These are phyloP conservation scores for Myxocyprinus asiaticus DNA, from an alignment of 2,113 vertebrate genomes.

Conservation along the genomic window DNA sequence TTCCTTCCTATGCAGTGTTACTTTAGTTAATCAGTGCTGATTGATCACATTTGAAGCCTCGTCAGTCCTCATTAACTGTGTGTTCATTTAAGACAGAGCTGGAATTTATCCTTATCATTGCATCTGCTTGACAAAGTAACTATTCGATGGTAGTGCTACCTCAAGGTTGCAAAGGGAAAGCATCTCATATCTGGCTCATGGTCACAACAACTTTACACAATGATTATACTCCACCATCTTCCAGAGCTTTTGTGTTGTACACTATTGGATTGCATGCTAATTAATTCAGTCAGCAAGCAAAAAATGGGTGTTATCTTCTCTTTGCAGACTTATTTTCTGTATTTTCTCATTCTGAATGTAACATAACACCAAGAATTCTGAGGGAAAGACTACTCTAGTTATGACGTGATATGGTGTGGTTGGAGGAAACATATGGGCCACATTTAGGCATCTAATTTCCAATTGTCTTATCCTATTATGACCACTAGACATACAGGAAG, in stretches of 20 bases:
- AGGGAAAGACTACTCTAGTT: background rate
- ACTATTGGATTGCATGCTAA: constrained; percentile 63
- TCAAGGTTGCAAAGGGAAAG: constrained; percentile 24
- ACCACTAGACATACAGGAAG: background rate
- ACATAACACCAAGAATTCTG: background rate
- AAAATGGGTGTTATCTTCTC: constrained; percentile 49
- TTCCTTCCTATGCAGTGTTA: constrained; percentile 35
- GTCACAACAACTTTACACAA: background rate
- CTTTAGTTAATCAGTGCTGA: constrained; percentile 47
- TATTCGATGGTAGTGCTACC: constrained; percentile 3
- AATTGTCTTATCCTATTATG: background rate
- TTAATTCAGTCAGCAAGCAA: constrained; percentile 46
- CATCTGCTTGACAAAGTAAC: constrained; percentile 41
- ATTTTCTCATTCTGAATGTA: constrained; percentile 26
- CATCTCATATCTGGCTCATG: constrained; percentile 15
- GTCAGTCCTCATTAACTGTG: constrained; percentile 38
- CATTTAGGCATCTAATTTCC: background rate
- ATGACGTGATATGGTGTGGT: background rate
- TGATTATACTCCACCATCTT: constrained; percentile 27
- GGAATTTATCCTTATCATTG: constrained; percentile 6
- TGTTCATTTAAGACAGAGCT: constrained; percentile 30
- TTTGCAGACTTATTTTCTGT: constrained; percentile 64
- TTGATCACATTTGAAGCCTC: constrained; percentile 45
- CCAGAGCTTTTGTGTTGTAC: constrained; percentile 42
- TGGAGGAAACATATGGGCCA: background rate